A percentile compares a stretch with the other conserved stretches of the same genome.
Evolutionary conservation across 2,113 vertebrate species (phyloP).

Genomic region (Chinchilla lanigera): DNA sequence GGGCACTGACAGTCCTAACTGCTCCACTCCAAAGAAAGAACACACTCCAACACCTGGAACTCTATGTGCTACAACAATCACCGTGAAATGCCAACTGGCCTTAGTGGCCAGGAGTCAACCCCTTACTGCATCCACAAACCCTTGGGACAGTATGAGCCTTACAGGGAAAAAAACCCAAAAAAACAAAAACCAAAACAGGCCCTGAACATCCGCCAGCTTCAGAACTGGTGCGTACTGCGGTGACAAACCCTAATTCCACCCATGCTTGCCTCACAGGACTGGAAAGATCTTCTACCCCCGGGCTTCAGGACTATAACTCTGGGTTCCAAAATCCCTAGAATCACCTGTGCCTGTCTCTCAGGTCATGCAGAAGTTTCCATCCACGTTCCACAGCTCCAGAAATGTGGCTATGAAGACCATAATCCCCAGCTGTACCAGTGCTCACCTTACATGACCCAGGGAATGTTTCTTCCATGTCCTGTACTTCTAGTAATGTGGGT

Average conservation of each 20-base stretch:
- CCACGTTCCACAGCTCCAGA: neutral
- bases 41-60: neutral
- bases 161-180: neutral
- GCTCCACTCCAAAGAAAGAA: neutral
- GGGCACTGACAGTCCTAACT: neutral
- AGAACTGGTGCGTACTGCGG: neutral
- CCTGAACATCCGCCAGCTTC: neutral
- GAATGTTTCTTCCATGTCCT: neutral
- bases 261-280: no score
- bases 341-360: no score
- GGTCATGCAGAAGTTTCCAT: neutral
- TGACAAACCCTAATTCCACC: neutral
- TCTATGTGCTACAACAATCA: neutral
- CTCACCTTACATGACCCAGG: neutral
- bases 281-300: neutral
- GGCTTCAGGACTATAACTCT: neutral
- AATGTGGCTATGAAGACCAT: no score
- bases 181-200: no score
- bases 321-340: neutral
- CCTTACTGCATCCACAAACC: neutral
- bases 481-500: no score
- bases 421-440: no score
- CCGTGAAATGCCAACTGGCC: no score
- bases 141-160: neutral
- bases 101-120: neutral